Base-by-base conservation (phyloP, 2,797 vertebrate species). In the Poecilia velifera region DNA sequence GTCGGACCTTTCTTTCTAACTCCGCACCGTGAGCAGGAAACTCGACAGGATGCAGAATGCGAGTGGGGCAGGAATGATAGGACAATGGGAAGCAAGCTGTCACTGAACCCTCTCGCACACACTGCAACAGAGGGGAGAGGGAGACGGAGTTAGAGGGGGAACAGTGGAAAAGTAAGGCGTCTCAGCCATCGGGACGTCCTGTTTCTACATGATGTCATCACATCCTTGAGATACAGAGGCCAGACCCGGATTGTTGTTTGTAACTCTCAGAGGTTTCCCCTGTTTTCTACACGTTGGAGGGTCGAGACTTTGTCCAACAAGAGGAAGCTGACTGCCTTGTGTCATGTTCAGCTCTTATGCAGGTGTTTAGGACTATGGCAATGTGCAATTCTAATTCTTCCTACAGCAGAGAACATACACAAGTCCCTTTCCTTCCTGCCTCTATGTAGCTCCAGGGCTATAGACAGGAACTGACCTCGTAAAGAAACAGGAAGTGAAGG, bases 401-500 rank as follows among this genome's bases (percentile, higher is more conserved):
- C 71, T 36, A 53, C 62, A 71, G 25, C 34, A 62, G 76, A 82
- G 81, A 78, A 36, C 36, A 46, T 46, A 36, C 76, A 80, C 86
- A 90, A 90, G 68, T 93, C 93, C 84, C 89, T 89, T 94, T 95
- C 93, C 94, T 95, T 94, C 94, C 92, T 87, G 83, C 88, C 82
- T 77, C 34, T 34, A 84, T 77, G 46, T 12, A 84, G 84, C 88
- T 83, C 87, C 16, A 75, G 81, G 88, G 89, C 91, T 88, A 87
- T 89, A 94, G 94, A 82, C 95, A 94, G 95, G 95, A 96, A 96
- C 87, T 95, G 94, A 95, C 94, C 95, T 94, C 84, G 93, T 91
- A 89, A 92, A 93, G 94, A 94, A 95, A 95, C 93, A 95, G 95
- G 95, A 96, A 95, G 93, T 95, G 93, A 96, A 93, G 94, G 90